These are phyloP conservation scores for Subacronicta megacephala DNA, from an alignment of 2,888 invertebrate species.

Conservation along the genomic window DNA sequence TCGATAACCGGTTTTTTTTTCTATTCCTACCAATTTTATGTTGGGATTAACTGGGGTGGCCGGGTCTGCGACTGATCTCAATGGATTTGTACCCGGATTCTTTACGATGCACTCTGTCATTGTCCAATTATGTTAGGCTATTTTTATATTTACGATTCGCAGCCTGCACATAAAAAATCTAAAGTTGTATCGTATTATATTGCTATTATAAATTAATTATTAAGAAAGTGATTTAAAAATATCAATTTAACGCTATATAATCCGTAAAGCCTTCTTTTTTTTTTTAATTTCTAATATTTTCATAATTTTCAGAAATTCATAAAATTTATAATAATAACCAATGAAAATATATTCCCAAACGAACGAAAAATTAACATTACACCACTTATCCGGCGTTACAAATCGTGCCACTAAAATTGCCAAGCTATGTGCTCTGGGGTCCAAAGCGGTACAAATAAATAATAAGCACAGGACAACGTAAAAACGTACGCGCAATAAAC, in stretches of 20 bases:
- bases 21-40: slow-evolving; percentile 66
- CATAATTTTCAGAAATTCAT: too few species aligned
- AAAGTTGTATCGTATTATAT: too few species aligned
- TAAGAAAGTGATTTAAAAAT: too few species aligned
- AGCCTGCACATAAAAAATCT: too few species aligned
- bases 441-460: slow-evolving; percentile 42
- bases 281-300: too few species aligned
- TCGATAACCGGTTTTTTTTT: slow-evolving; percentile 68
- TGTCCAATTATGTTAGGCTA: slow-evolving; percentile 26
- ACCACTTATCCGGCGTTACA: slow-evolving; percentile 25
- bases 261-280: too few species aligned
- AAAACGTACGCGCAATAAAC: slow-evolving; percentile 44
- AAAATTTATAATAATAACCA: neutral
- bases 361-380: slow-evolving; percentile 12
- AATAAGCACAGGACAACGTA: slow-evolving; percentile 35
- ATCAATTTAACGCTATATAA: too few species aligned
- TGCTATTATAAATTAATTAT: too few species aligned
- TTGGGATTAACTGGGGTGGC: slow-evolving; percentile 60
- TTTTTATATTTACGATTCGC: too few species aligned
- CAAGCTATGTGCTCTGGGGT: slow-evolving; percentile 29
- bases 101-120: slow-evolving; percentile 37
- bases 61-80: slow-evolving; percentile 35
- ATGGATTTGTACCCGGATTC: slow-evolving; percentile 42
- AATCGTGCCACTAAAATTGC: slow-evolving; percentile 37
- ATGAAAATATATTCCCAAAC: slow-evolving; percentile 8